These are phyloP conservation scores for Gymnoscopelus braueri DNA, from an alignment of 2,797 vertebrate genomes.

Conservation along the genomic window DNA sequence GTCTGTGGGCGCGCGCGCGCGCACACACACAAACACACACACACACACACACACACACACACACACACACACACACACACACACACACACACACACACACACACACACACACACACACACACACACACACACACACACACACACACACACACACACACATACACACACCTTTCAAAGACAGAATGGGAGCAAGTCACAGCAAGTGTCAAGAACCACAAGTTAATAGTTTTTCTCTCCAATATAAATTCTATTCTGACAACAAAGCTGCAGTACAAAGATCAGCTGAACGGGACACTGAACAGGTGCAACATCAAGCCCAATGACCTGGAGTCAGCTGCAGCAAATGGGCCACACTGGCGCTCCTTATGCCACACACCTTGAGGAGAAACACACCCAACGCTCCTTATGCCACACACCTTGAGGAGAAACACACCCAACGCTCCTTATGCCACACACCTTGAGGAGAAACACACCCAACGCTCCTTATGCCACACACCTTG, in stretches of 20 bases:
- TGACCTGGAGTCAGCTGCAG: no score
- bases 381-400: no score
- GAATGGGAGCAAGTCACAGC: conserved; percentile 7
- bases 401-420: no score
- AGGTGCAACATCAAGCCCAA: no score
- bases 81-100: conserved; percentile 10
- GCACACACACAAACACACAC: neutral
- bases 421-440: no score
- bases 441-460: no score
- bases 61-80: neutral
- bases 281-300: no score
- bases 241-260: neutral
- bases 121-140: neutral
- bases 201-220: conserved; percentile 12
- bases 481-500: no score
- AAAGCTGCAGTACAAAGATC: neutral
- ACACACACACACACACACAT: conserved; percentile 5
- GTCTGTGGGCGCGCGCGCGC: no score
- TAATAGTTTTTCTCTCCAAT: neutral
- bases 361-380: no score
- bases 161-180: neutral
- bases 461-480: no score
- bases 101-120: conserved; percentile 11
- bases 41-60: conserved; percentile 9
- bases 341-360: no score